Conservation (phyloP, 1,140 invertebrate genomes). For the Cotesia chilonis region DNA sequence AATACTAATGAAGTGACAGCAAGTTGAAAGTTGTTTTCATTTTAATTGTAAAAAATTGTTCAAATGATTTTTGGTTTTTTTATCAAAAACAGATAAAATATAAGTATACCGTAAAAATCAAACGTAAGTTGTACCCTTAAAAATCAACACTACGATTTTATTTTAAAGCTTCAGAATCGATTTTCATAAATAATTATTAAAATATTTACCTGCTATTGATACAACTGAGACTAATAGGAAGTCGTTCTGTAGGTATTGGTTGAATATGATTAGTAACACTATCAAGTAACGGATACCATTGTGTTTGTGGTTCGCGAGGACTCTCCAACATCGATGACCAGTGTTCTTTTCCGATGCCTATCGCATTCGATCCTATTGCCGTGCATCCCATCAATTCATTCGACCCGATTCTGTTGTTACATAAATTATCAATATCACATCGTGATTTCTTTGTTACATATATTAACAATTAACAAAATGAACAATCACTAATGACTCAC, state of each 20-base stretch:
- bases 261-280: slow-evolving; percentile 71
- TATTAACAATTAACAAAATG: not conserved
- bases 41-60: too few species aligned
- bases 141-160: too few species aligned
- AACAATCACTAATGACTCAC: slow-evolving; percentile 60
- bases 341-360: slow-evolving; percentile 84
- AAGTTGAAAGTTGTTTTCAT: too few species aligned
- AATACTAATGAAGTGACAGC: too few species aligned
- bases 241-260: slow-evolving; percentile 63
- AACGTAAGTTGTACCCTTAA: too few species aligned
- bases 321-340: slow-evolving; percentile 91
- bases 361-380: slow-evolving; percentile 79
- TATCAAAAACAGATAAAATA: too few species aligned
- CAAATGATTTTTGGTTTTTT: too few species aligned
- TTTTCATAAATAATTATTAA: not conserved
- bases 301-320: slow-evolving; percentile 83
- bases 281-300: slow-evolving; percentile 84
- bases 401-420: slow-evolving; percentile 76
- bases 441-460: slow-evolving; percentile 29
- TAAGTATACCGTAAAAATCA: too few species aligned
- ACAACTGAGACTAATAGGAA: slow-evolving; percentile 71
- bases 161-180: too few species aligned
- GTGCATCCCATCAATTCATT: slow-evolving; percentile 88
- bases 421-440: slow-evolving; percentile 1
- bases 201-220: slow-evolving; percentile 70